Evolutionary conservation across 2,888 invertebrate genomes (phyloP).

Genomic region (Clivina fossor): DNA sequence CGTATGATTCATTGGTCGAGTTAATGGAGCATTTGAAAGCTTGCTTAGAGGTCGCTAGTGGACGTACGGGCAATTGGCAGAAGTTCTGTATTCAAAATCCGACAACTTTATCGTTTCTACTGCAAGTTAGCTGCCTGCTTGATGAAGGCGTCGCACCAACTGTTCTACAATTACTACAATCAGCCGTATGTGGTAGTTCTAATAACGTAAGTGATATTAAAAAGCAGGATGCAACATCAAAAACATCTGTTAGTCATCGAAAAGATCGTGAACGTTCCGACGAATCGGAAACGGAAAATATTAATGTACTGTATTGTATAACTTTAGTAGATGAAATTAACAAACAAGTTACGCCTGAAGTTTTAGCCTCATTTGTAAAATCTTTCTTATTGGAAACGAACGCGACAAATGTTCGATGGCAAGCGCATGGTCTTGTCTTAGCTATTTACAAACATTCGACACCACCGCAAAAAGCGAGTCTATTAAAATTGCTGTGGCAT

Average conservation of each 20-base stretch:
- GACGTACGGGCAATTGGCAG: constrained; percentile 95
- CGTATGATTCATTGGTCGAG: constrained; percentile 90
- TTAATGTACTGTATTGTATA: too few relatives aligned
- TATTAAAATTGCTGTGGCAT: constrained; percentile 85
- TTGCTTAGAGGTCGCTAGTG: constrained; percentile 88
- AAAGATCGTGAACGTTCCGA: constrained; percentile 69
- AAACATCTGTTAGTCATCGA: constrained; percentile 45
- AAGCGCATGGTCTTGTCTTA: constrained; percentile 84
- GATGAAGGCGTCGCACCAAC: constrained; percentile 92
- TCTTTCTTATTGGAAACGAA: constrained; percentile 93
- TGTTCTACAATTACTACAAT: constrained; percentile 85
- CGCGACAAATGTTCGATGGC: constrained; percentile 91
- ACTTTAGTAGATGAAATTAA: constrained; percentile 71
- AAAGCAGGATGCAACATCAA: constrained; percentile 39
- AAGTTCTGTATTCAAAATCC: constrained; percentile 77
- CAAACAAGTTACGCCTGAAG: constrained; percentile 63
- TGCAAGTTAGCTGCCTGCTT: constrained; percentile 80
- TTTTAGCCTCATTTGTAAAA: constrained; percentile 76
- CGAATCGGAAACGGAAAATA: constrained; percentile 66
- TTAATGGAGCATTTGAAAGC: constrained; percentile 93
- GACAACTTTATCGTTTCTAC: constrained; percentile 76
- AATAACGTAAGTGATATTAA: constrained; percentile 40
- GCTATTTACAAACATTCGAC: constrained; percentile 85
- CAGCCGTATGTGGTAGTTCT: constrained; percentile 71
- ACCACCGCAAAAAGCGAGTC: constrained; percentile 71